phyloP scores from a whole-genome alignment of 2,888 invertebrate species.

The Trachelus iudaicus region DNA sequence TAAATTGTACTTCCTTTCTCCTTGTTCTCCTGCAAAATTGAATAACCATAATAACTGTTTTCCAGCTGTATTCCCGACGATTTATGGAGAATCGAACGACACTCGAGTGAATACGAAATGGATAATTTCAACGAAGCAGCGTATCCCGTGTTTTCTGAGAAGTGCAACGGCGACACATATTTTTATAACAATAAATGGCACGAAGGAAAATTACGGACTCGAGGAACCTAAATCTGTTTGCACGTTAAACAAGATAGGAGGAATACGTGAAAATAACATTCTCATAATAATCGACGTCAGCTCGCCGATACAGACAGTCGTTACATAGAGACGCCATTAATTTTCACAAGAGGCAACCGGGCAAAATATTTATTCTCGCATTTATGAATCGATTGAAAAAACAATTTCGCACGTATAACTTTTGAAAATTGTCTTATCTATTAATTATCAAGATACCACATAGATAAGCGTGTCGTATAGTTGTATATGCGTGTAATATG shows the following conservation, averaged over 20 bases:
- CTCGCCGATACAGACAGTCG: not conserved
- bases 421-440: not conserved
- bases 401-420: not conserved
- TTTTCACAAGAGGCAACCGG: not conserved
- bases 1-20: not conserved
- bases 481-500: not conserved
- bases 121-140: not conserved
- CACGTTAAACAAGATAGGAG: too few species aligned
- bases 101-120: too few species aligned
- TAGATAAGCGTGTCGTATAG: not conserved
- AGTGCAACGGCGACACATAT: not conserved
- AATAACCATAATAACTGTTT: not conserved
- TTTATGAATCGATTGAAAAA: slow-evolving; percentile 22
- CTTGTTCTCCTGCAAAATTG: not conserved
- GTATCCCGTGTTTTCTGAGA: not conserved
- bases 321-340: not conserved
- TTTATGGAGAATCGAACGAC: not conserved
- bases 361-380: slow-evolving; percentile 16
- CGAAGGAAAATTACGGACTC: not conserved
- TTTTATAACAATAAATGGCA: not conserved
- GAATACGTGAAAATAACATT: too few species aligned
- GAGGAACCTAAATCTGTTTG: too few species aligned
- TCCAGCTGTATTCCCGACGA: not conserved
- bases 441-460: not conserved
- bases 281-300: not conserved